Conservation (phyloP, 2,888 invertebrate genomes). For the Synergus japonicus region DNA sequence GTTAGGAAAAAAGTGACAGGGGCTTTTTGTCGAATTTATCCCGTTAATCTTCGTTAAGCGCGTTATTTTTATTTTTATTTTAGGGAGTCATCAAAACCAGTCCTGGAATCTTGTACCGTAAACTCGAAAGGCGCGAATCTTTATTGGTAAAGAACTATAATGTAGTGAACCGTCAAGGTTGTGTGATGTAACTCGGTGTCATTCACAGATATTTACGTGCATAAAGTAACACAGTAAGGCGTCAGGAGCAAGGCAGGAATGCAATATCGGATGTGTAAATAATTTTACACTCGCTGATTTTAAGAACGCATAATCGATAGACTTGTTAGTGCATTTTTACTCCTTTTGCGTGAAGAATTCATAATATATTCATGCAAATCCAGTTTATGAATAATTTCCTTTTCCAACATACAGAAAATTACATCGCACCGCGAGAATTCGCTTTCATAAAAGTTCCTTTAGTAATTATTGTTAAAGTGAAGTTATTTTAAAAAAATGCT, state of each 20-base stretch:
- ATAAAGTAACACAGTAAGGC: not conserved
- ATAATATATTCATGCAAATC: not conserved
- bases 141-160: not conserved
- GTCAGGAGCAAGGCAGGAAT: constrained; percentile 11
- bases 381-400: not conserved
- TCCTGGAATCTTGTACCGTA: constrained; percentile 37
- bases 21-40: not conserved
- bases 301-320: not conserved
- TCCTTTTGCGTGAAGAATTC: not conserved
- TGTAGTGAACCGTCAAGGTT: constrained; percentile 16
- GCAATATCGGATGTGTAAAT: not conserved
- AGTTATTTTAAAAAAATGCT: not conserved
- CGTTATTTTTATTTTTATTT: constrained; percentile 6
- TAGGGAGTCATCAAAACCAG: constrained; percentile 34
- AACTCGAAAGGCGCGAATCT: constrained; percentile 20
- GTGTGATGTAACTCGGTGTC: constrained; percentile 37
- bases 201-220: constrained; percentile 15
- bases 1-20: not conserved
- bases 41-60: constrained; percentile 22
- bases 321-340: not conserved
- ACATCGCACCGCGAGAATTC: not conserved
- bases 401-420: not conserved
- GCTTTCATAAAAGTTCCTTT: not conserved
- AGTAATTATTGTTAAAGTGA: not conserved
- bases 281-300: not conserved